Evolutionary conservation across 2,113 vertebrate genomes (phyloP).

Genomic region (Bucco capensis): DNA sequence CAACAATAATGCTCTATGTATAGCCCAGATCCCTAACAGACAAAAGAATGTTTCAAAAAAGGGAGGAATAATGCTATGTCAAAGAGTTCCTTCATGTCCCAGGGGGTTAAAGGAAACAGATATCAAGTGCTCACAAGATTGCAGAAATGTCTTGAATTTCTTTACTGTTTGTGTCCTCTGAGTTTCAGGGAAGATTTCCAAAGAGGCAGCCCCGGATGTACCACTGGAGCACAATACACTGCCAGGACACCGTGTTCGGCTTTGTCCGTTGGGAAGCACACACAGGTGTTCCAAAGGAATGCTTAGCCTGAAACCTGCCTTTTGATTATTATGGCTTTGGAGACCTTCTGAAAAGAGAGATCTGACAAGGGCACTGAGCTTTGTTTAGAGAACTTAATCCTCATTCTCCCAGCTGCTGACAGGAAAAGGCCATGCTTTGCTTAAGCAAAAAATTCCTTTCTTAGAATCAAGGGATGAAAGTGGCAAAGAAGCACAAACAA

Average conservation of each 20-base stretch:
- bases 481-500: not conserved
- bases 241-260: not conserved
- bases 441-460: slow-evolving; percentile 60
- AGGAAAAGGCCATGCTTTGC: slow-evolving; percentile 49
- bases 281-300: slow-evolving; percentile 60
- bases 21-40: not conserved
- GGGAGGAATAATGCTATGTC: not conserved
- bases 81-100: not conserved
- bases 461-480: slow-evolving; percentile 26
- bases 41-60: not conserved
- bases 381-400: slow-evolving; percentile 79
- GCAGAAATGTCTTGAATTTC: not conserved
- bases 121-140: not conserved
- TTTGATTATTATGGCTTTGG: slow-evolving; percentile 17
- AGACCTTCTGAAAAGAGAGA: slow-evolving; percentile 57
- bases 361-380: slow-evolving; percentile 70
- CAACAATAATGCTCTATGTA: not conserved
- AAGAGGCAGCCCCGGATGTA: fast-evolving
- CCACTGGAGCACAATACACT: not conserved
- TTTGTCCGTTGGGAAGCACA: not conserved
- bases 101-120: not conserved
- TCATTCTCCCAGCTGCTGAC: slow-evolving; percentile 76
- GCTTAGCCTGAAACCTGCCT: slow-evolving; percentile 31
- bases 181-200: not conserved
- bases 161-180: not conserved